Base-by-base conservation (phyloP, 1,140 invertebrate species). In the Hirudo medicinalis region DNA sequence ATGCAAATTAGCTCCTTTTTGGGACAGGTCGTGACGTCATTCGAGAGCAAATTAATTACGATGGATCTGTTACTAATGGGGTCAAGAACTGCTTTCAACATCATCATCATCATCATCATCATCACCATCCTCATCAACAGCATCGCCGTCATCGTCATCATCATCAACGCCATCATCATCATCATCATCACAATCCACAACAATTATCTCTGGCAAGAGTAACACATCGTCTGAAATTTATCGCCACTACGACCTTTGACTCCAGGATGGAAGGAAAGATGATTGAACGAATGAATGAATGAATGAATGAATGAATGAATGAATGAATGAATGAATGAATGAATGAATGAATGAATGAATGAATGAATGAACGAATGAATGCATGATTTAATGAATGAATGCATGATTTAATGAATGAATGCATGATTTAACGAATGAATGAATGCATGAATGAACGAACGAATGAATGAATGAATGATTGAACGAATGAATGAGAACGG, bases 21-120 rank as follows among this genome's bases (percentile, higher is more conserved):
- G 13, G 72, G 71, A 55, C 80, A 83, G 22, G 90, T 91, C n/a
- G 91, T 95, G 17, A 54, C 69, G 19, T 96, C 97, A 83, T 97
- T 97, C 82, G 87, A 97, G 77, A 90, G 91, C 81, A 94, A 94
- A 32, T 84, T 97, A 55, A 94, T 91, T 71, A 90, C 90, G 78
- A 94, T 97, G 83, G 96, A 97, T 79, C 97, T 94, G 94, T 91
- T 87, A 68, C 95, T 94, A 81, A 88, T 96, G 71, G 92, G 92
- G 6, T 93, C 97, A 5, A 92, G 91, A 79, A 91, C 94, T 73
- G 91, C 94, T 1, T 85, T 95, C 2, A 94, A 92, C 82, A 87
- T 92, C 73, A 91, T 97, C 27, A 49, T 49, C 43, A 17, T 49
- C 5, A 17, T 49, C 43, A 49, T 49, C 0, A 49, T 49, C 43